These are phyloP conservation scores for Gari tellinella DNA, from an alignment of 2,888 invertebrate genomes.

Conservation along the genomic window DNA sequence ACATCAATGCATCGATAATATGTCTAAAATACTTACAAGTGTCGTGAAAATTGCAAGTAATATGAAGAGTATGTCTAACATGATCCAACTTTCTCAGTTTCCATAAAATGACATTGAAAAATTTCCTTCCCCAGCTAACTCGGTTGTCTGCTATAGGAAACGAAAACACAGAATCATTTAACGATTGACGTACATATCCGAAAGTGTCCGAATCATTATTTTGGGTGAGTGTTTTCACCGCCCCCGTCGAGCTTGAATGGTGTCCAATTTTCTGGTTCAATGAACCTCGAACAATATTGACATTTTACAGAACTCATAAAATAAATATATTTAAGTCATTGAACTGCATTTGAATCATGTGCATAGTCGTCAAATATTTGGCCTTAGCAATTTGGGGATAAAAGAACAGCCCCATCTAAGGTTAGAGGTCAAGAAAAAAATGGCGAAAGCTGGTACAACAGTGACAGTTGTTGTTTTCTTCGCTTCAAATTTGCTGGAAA, in stretches of 20 bases:
- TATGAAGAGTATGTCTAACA: too few species aligned
- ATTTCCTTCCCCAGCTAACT: conserved; percentile 20
- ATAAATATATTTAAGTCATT: too few species aligned
- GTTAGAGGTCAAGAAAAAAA: conserved; percentile 49
- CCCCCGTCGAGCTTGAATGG: too few species aligned
- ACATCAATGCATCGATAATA: too few species aligned
- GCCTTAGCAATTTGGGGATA: background rate
- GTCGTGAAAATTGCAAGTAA: too few species aligned
- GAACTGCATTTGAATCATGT: too few species aligned
- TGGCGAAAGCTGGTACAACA: conserved; percentile 35
- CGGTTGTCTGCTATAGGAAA: conserved; percentile 39
- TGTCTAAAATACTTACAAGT: too few species aligned
- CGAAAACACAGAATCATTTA: background rate
- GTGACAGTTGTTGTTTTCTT: conserved; percentile 24
- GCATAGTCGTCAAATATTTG: too few species aligned
- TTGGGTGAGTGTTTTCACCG: conserved; percentile 24
- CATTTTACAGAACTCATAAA: too few species aligned
- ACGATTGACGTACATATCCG: conserved; percentile 4
- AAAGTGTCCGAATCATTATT: conserved; percentile 40
- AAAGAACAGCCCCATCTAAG: conserved; percentile 29
- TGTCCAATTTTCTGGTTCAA: too few species aligned
- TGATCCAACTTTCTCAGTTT: too few species aligned
- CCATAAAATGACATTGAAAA: conserved; percentile 33
- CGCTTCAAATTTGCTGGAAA: conserved; percentile 8
- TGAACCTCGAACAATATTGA: too few species aligned